Evolutionary conservation across 2,888 invertebrate genomes (phyloP).

Genomic region (Elegia similella): DNA sequence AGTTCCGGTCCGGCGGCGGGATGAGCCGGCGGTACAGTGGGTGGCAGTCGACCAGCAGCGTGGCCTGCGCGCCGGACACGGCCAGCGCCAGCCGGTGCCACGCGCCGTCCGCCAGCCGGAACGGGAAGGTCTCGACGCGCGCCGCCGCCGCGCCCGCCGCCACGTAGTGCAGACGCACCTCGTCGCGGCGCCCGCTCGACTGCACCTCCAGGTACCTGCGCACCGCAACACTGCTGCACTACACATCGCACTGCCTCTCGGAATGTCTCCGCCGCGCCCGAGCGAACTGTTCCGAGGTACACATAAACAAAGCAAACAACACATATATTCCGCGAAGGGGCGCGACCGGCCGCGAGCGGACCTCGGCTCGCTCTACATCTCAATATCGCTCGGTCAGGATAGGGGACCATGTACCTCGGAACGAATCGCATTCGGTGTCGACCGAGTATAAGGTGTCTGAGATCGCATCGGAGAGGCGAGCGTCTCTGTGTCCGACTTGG

Average conservation of each 20-base stretch:
- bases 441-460: constrained; percentile 56
- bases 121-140: constrained; percentile 93
- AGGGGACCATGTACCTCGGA: constrained; percentile 83
- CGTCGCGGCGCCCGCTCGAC: constrained; percentile 93
- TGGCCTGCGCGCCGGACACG: constrained; percentile 91
- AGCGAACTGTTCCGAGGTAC: constrained; percentile 81
- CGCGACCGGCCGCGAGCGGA: constrained; percentile 63
- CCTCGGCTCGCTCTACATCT: constrained; percentile 80
- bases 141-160: constrained; percentile 82
- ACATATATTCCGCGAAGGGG: constrained; percentile 63
- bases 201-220: constrained; percentile 94
- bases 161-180: constrained; percentile 92
- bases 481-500: constrained; percentile 49
- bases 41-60: constrained; percentile 93
- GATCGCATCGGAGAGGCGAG: constrained; percentile 52
- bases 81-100: constrained; percentile 94
- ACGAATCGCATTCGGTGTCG: constrained; percentile 75
- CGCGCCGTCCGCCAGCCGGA: constrained; percentile 91
- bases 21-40: constrained; percentile 91
- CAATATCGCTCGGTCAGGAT: constrained; percentile 80
- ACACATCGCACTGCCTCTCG: constrained; percentile 43
- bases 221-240: constrained; percentile 49
- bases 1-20: constrained; percentile 89
- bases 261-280: constrained; percentile 52
- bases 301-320: constrained; percentile 78